phyloP scores from a whole-genome alignment of 2,888 invertebrate genomes.

The Oscheius onirici region DNA sequence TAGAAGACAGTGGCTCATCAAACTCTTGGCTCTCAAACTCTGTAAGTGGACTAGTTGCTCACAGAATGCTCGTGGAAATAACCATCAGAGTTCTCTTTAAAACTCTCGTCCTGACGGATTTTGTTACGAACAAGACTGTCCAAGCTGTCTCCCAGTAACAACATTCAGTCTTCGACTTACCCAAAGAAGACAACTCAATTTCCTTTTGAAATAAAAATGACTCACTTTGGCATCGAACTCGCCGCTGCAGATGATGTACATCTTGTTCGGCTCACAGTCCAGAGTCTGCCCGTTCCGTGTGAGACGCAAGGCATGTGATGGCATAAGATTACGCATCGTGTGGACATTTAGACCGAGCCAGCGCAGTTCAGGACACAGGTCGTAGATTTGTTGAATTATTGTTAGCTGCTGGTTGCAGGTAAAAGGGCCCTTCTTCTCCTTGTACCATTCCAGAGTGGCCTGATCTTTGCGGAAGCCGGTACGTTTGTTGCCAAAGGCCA shows the following conservation, averaged over 20 bases:
- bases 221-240: neutral
- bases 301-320: neutral
- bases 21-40: too few relatives aligned
- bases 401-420: constrained; percentile 7
- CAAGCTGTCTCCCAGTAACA: too few relatives aligned
- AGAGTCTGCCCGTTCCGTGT: neutral
- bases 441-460: constrained; percentile 21
- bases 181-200: too few relatives aligned
- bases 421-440: neutral
- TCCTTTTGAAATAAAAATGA: too few relatives aligned
- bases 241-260: constrained; percentile 12
- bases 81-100: too few relatives aligned
- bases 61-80: too few relatives aligned
- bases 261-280: neutral
- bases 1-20: too few relatives aligned
- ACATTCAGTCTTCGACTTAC: too few relatives aligned
- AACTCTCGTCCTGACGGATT: too few relatives aligned
- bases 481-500: constrained; percentile 13
- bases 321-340: constrained; percentile 13
- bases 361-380: neutral
- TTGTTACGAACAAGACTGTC: too few relatives aligned
- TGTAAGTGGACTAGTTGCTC: too few relatives aligned
- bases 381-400: constrained; percentile 17
- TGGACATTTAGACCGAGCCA: constrained; percentile 23
- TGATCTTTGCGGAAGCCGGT: constrained; percentile 16